phyloP scores from a whole-genome alignment of 1,140 invertebrate genomes.

The Hyphantria cunea region DNA sequence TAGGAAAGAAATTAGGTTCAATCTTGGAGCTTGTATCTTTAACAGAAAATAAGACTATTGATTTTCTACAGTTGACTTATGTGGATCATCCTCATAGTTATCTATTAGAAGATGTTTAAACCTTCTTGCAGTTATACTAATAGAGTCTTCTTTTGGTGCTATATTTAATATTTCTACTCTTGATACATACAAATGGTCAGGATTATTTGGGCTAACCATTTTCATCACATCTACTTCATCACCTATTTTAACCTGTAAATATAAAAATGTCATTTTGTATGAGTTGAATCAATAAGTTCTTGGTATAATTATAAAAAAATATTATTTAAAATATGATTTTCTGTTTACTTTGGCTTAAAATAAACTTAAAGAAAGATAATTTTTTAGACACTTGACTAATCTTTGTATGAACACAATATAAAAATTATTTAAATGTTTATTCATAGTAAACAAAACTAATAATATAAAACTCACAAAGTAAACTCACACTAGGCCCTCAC shows the following conservation, averaged over 20 bases:
- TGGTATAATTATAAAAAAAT: too few species aligned
- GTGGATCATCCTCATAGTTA: slow-evolving; percentile 81
- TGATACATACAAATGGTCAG: slow-evolving; percentile 83
- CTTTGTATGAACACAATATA: too few species aligned
- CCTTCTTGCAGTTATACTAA: slow-evolving; percentile 81
- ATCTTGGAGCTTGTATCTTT: neutral
- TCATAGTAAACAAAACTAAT: too few species aligned
- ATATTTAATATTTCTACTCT: slow-evolving; percentile 83
- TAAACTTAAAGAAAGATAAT: too few species aligned
- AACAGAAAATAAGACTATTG: slow-evolving; percentile 28
- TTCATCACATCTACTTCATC: slow-evolving; percentile 87
- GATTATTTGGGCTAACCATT: slow-evolving; percentile 82
- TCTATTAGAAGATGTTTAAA: slow-evolving; percentile 84
- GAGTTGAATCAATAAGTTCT: too few species aligned
- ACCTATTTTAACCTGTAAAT: slow-evolving; percentile 76
- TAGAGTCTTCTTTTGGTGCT: slow-evolving; percentile 64
- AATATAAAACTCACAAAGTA: too few species aligned
- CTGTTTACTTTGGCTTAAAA: too few species aligned
- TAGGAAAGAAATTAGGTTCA: too few species aligned
- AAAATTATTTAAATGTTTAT: too few species aligned
- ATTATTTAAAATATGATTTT: too few species aligned
- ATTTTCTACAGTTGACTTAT: slow-evolving; percentile 49
- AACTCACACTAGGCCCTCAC: too few species aligned
- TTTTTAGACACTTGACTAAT: too few species aligned
- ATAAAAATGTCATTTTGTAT: slow-evolving; percentile 12